Percentiles rank a stretch among this genome's conserved stretches.
phyloP scores from a whole-genome alignment of 2,113 vertebrate genomes.

The Genyomyrus donnyi region DNA sequence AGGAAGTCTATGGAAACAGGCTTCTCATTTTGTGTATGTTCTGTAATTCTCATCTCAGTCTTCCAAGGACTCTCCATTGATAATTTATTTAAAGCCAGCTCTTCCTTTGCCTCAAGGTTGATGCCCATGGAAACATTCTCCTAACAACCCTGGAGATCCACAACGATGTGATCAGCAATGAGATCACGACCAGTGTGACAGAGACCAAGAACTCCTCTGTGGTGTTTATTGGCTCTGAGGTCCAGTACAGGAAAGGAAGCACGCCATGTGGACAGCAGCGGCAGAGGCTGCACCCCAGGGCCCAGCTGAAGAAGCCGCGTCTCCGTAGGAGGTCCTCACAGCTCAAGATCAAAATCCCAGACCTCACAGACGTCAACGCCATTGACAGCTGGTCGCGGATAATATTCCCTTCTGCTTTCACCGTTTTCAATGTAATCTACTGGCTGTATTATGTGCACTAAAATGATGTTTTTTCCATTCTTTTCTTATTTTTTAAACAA shows the following conservation, averaged over 20 bases:
- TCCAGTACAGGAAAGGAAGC: constrained; percentile 88
- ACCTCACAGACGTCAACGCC: constrained; percentile 93
- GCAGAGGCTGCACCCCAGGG: constrained; percentile 67
- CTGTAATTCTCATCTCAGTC: background rate
- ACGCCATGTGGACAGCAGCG: constrained; percentile 58
- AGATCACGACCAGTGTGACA: constrained; percentile 71
- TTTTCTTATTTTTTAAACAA: constrained; percentile 4
- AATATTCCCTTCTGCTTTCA: constrained; percentile 89
- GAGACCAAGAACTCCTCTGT: constrained; percentile 82
- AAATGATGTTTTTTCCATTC: constrained; percentile 10
- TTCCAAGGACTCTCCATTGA: background rate
- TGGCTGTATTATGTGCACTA: background rate
- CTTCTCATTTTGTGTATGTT: background rate
- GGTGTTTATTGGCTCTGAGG: constrained; percentile 81
- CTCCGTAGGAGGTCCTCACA: constrained; percentile 86
- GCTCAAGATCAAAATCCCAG: constrained; percentile 94
- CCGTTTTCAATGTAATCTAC: constrained; percentile 58
- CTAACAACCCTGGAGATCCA: constrained; percentile 90
- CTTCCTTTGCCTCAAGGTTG: constrained; percentile 62
- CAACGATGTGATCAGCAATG: constrained; percentile 83
- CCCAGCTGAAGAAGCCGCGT: constrained; percentile 71
- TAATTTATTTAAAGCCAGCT: background rate
- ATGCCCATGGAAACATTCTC: constrained; percentile 89
- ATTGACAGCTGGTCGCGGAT: constrained; percentile 96
- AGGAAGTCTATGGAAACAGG: background rate